These are phyloP conservation scores for Cherax quadricarinatus DNA, from an alignment of 1,140 invertebrate genomes.

Conservation along the genomic window DNA sequence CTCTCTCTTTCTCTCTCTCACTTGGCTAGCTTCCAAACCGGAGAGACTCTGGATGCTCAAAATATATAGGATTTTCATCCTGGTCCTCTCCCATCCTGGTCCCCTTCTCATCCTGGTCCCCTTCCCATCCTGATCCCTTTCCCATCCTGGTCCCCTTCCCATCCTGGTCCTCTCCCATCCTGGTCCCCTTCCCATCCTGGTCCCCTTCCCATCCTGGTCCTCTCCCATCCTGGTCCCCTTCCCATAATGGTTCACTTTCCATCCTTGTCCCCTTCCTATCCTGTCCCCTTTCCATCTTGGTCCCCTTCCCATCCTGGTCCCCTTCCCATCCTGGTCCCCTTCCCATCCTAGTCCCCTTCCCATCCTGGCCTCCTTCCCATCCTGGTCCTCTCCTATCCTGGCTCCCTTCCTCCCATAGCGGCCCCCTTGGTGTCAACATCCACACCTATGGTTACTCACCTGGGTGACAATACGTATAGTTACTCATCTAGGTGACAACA, in stretches of 20 bases:
- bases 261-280: not conserved
- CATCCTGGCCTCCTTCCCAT: not conserved
- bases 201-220: not conserved
- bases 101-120: not conserved
- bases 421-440: too few relatives aligned
- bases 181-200: not conserved
- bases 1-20: too few relatives aligned
- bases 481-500: too few relatives aligned
- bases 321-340: too few relatives aligned
- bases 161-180: too few relatives aligned
- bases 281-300: not conserved
- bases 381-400: too few relatives aligned
- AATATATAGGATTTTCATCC: too few relatives aligned
- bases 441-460: too few relatives aligned
- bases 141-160: not conserved
- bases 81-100: not conserved
- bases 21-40: too few relatives aligned
- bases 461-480: too few relatives aligned
- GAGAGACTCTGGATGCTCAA: too few relatives aligned
- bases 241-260: not conserved
- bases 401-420: too few relatives aligned
- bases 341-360: not conserved
- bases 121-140: not conserved
- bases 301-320: not conserved
- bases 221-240: not conserved